These are phyloP conservation scores for Camptogramma bilineatum DNA, from an alignment of 2,888 invertebrate species.

Conservation along the genomic window DNA sequence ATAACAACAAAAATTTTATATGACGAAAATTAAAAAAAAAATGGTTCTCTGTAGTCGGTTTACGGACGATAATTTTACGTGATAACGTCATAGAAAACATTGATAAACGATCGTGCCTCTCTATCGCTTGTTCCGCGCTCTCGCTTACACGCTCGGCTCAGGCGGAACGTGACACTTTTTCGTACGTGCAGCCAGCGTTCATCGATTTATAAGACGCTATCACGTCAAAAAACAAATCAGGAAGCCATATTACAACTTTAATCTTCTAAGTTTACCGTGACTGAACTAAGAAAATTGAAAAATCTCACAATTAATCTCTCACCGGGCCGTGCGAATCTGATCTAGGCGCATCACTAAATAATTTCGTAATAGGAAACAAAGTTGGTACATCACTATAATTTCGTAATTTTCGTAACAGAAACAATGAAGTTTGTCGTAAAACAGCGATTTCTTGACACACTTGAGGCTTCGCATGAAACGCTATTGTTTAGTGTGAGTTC, in stretches of 20 bases:
- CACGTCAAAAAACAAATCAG: not conserved
- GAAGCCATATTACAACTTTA: not conserved
- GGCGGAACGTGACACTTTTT: too few species aligned
- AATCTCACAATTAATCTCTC: conserved; percentile 16
- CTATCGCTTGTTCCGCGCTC: too few species aligned
- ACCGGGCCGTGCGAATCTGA: conserved; percentile 36
- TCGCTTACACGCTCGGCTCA: too few species aligned
- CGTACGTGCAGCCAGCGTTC: too few species aligned
- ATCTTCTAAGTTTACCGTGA: too few species aligned
- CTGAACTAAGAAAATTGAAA: conserved; percentile 20
- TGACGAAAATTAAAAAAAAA: too few species aligned
- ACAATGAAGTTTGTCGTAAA: conserved; percentile 37
- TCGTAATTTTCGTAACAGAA: conserved; percentile 31
- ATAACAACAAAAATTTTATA: too few species aligned
- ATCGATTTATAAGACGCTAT: too few species aligned
- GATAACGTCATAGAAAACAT: too few species aligned
- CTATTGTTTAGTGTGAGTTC: conserved; percentile 29
- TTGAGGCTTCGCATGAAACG: conserved; percentile 29
- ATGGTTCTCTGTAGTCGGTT: too few species aligned
- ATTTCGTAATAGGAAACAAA: conserved; percentile 36
- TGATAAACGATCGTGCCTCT: too few species aligned
- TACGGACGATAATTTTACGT: too few species aligned
- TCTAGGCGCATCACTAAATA: conserved; percentile 22
- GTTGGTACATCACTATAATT: conserved; percentile 26
- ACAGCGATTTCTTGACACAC: conserved; percentile 40